Evolutionary conservation across 2,113 vertebrate species (phyloP).

Genomic region (Sinocyclocheilus anshuiensis): DNA sequence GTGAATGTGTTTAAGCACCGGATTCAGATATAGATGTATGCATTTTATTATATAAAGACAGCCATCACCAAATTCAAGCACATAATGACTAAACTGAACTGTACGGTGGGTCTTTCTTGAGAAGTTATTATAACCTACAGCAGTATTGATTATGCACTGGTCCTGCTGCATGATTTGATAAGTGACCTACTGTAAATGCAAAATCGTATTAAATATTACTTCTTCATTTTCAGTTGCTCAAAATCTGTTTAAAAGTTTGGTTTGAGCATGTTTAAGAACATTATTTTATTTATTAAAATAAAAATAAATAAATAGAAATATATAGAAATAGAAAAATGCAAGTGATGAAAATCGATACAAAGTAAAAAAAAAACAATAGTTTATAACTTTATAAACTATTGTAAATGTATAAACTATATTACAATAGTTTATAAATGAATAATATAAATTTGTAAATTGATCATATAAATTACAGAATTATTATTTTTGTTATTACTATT

Average conservation of each 20-base stretch:
- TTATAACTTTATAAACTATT: too few species aligned
- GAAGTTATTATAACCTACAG: not conserved
- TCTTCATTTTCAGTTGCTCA: not conserved
- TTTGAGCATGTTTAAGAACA: not conserved
- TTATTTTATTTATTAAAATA: not conserved
- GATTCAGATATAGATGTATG: not conserved
- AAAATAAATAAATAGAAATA: not conserved
- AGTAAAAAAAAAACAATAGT: too few species aligned
- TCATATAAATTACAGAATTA: not conserved
- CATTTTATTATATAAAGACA: not conserved
- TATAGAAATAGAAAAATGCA: too few species aligned
- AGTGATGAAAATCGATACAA: not conserved
- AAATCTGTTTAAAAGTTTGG: not conserved
- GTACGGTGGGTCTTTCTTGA: not conserved
- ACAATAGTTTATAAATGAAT: too few species aligned
- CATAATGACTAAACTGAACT: not conserved
- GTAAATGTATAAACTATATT: too few species aligned
- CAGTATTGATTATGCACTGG: not conserved
- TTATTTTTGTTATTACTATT: not conserved
- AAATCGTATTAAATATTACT: not conserved
- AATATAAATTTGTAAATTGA: too few species aligned
- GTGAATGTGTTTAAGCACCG: not conserved
- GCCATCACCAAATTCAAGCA: not conserved
- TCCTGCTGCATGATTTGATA: not conserved
- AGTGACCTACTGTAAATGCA: not conserved